These are phyloP conservation scores for Xiphophorus birchmanni DNA, from an alignment of 2,797 vertebrate species.

Conservation along the genomic window DNA sequence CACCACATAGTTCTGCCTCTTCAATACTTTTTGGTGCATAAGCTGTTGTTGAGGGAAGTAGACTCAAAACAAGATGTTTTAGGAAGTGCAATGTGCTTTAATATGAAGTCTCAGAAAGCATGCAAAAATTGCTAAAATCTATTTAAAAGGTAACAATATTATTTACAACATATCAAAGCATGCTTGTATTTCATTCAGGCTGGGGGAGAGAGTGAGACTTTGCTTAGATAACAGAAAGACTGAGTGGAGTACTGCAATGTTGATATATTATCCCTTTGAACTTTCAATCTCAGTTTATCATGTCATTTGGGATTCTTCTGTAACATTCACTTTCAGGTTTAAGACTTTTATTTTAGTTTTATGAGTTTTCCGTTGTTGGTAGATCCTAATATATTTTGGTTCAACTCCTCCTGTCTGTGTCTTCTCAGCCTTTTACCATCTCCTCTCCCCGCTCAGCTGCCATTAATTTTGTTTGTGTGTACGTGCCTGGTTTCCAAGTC, in stretches of 20 bases:
- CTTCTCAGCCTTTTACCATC: background rate
- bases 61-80: background rate
- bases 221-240: background rate
- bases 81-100: background rate
- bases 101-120: background rate
- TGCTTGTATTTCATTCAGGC: too few relatives aligned
- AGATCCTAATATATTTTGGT: background rate
- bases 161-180: background rate
- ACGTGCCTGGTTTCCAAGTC: background rate
- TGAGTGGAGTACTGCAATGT: background rate
- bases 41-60: background rate
- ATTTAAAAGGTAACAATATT: background rate
- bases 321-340: background rate
- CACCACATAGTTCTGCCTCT: background rate
- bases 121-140: background rate
- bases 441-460: background rate
- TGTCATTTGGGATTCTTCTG: background rate
- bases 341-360: background rate
- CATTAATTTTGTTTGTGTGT: background rate
- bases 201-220: background rate
- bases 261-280: background rate
- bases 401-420: background rate
- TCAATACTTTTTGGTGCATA: background rate
- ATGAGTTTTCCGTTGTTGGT: background rate
- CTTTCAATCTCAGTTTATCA: background rate